A percentile compares a stretch with the other conserved stretches of the same genome.
Conservation (phyloP, 2,797 vertebrate genomes). For the Otus scops region DNA sequence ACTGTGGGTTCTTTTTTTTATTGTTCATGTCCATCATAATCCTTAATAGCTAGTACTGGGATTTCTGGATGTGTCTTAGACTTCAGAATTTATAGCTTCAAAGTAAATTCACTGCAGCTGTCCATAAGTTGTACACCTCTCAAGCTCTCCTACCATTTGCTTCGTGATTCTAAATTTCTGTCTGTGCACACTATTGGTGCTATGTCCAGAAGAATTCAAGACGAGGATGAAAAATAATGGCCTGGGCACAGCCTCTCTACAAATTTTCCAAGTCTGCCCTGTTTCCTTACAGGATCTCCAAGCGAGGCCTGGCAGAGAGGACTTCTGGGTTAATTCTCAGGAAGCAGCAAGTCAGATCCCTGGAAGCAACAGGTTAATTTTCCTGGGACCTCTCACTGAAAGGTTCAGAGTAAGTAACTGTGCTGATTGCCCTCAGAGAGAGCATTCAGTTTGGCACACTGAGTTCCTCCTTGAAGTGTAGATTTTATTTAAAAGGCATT, state of each 20-base stretch:
- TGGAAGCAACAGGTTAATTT: neutral
- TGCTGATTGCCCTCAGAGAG: slow-evolving; percentile 24
- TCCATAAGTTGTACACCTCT: neutral
- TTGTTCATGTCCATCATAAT: neutral
- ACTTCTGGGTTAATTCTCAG: neutral
- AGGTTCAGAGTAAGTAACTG: neutral
- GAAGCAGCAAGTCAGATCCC: neutral
- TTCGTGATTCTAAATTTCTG: neutral
- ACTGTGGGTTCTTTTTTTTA: neutral
- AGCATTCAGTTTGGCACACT: neutral
- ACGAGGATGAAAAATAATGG: neutral
- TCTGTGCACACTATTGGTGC: neutral
- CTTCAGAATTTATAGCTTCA: neutral
- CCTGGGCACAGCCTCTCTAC: neutral
- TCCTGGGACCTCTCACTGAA: neutral
- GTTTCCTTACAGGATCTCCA: neutral
- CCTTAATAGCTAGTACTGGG: neutral
- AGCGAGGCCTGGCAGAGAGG: rapidly evolving
- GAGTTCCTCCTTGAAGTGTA: neutral
- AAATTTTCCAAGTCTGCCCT: neutral
- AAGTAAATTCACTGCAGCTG: neutral
- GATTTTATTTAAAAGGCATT: neutral
- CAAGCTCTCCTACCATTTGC: neutral
- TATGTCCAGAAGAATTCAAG: neutral
- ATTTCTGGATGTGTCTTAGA: neutral